Evolutionary conservation across 2,888 invertebrate species (phyloP).

Genomic region (Lasioglossum lativentre): DNA sequence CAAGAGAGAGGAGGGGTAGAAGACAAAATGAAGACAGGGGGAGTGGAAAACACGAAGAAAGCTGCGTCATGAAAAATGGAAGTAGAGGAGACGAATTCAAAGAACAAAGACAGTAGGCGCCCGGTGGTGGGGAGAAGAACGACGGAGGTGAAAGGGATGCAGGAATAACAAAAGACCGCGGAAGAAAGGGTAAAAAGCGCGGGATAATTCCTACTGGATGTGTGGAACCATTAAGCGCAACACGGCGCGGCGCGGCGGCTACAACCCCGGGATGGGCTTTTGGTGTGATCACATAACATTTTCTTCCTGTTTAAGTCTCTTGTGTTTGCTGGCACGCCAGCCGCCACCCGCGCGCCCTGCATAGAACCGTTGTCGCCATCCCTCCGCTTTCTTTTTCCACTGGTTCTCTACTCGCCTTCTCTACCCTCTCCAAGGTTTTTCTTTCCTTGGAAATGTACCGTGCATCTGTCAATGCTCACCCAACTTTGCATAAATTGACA

Average conservation of each 20-base stretch:
- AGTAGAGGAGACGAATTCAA: slow-evolving; percentile 36
- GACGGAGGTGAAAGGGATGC: slow-evolving; percentile 27
- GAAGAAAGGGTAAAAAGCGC: slow-evolving; percentile 67
- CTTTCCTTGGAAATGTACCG: slow-evolving; percentile 34
- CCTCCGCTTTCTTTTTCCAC: slow-evolving; percentile 35
- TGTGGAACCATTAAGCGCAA: slow-evolving; percentile 74
- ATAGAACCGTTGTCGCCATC: slow-evolving; percentile 36
- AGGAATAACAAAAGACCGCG: slow-evolving; percentile 30
- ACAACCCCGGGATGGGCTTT: slow-evolving; percentile 71
- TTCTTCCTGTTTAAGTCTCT: slow-evolving; percentile 60
- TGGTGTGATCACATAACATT: slow-evolving; percentile 68
- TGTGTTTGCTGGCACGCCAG: slow-evolving; percentile 19
- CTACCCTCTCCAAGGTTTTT: slow-evolving; percentile 16
- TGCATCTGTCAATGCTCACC: slow-evolving; percentile 56
- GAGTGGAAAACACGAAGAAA: neutral
- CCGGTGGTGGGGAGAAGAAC: slow-evolving; percentile 25
- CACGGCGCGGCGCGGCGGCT: slow-evolving; percentile 67
- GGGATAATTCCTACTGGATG: slow-evolving; percentile 71
- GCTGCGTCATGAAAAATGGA: neutral
- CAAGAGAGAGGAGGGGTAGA: neutral
- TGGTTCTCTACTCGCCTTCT: neutral
- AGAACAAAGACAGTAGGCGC: slow-evolving; percentile 20
- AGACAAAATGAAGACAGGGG: neutral
- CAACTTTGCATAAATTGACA: slow-evolving; percentile 60
- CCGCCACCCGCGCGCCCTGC: slow-evolving; percentile 27